These are phyloP conservation scores for Cyanoderma ruficeps DNA, from an alignment of 2,113 vertebrate species.

Conservation along the genomic window DNA sequence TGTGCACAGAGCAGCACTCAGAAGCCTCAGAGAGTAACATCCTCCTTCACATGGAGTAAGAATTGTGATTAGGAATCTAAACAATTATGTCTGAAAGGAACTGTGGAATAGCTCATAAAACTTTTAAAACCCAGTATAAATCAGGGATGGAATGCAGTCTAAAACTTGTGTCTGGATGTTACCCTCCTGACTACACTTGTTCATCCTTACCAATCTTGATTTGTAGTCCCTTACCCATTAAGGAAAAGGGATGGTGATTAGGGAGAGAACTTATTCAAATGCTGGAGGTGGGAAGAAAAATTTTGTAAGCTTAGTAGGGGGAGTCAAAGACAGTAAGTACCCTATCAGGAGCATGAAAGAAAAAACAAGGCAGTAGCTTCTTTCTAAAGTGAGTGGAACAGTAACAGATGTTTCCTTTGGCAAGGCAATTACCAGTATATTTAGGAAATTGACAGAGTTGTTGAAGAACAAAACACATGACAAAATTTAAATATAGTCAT, in stretches of 20 bases:
- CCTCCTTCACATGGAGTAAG: neutral
- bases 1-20: neutral
- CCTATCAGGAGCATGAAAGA: neutral
- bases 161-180: neutral
- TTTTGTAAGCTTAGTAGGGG: neutral
- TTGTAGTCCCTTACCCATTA: neutral
- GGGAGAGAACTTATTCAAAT: neutral
- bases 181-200: neutral
- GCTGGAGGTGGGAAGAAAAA: neutral
- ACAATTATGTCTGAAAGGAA: neutral
- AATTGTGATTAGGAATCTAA: neutral
- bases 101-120: neutral
- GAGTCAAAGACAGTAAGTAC: neutral
- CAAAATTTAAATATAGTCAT: neutral
- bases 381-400: neutral
- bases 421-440: neutral
- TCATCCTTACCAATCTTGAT: neutral
- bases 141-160: neutral
- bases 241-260: neutral
- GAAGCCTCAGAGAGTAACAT: neutral
- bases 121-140: neutral
- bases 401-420: neutral
- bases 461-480: neutral
- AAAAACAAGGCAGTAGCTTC: neutral
- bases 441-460: neutral